Base-by-base conservation (phyloP, 2,113 vertebrate species). In the Lamprologus callipterus region DNA sequence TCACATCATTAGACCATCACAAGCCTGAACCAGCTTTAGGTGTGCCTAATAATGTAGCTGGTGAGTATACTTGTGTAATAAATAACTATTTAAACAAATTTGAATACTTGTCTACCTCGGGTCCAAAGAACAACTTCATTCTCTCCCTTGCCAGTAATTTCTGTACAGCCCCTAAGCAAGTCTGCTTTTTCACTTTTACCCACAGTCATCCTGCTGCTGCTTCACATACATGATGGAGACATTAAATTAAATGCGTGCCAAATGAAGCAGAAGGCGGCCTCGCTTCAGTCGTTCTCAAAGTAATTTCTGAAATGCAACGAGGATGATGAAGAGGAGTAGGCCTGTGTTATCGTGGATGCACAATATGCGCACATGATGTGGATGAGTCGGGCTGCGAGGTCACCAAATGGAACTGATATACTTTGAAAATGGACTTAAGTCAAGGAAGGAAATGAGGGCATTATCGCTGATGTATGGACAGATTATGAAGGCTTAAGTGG, bases 391-490 rank as follows among this genome's bases (percentile, higher is more conserved):
- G 16, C 78, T 55, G 85, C 47, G 17, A 78, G 78, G 75, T 53
- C 53, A 28, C 60, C 42, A 54, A 90, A 86, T 90, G 89, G 75
- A 40, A 33, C 63, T 82, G 87, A 42, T 82, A n/a, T 51, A n/a
- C 45, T 65, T 75, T 65, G 26, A 70, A 82, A 86, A 91, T 91
- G 91, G 86, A 68, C 85, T 85, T 5, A 54, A 75, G 73, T 83
- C 7, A 51, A 78, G 9, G 63, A 53, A 49, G 87, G 60, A 84
- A 89, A 93, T 93, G 89, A 89, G 60, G 45, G 35, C 21, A 80
- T 94, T 89, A 93, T 89, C 87, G 3, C 80, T 88, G 91, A 90
- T 88, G 89, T 81, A 84, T 89, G 90, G 58, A 60, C 54, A 49
- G 88, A 93, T 94, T 88, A 91, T 63, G 12, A n/a, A 23, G 33